A percentile compares a stretch with the other conserved stretches of the same genome.
These are phyloP conservation scores for Siderastrea radians DNA, from an alignment of 92 coral and sea anemone genomes.

Conservation along the genomic window DNA sequence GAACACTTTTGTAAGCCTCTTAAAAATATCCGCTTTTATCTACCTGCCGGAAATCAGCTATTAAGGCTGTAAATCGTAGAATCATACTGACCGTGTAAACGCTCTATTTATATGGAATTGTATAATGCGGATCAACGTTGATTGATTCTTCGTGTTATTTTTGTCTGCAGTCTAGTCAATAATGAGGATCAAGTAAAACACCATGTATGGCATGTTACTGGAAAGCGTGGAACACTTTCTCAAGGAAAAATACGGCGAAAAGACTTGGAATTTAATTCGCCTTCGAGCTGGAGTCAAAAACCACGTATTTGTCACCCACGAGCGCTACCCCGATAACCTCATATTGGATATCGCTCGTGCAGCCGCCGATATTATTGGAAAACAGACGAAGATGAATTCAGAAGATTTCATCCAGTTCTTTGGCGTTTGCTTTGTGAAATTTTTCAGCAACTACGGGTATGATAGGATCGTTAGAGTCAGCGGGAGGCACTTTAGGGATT, in stretches of 20 bases:
- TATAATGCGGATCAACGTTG: not conserved
- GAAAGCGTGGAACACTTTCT: slow-evolving; percentile 86
- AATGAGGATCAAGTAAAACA: slow-evolving; percentile 18
- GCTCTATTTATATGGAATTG: not conserved
- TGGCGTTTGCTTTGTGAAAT: slow-evolving; percentile 83
- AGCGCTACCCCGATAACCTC: slow-evolving; percentile 77
- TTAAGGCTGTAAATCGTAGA: no score
- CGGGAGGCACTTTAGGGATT: slow-evolving; percentile 76
- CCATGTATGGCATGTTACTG: slow-evolving; percentile 89
- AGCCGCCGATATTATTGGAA: slow-evolving; percentile 65
- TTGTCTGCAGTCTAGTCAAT: slow-evolving; percentile 5
- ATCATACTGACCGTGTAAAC: not conserved
- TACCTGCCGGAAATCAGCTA: not conserved
- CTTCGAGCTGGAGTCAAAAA: slow-evolving; percentile 68
- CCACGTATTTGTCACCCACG: slow-evolving; percentile 85
- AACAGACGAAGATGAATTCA: slow-evolving; percentile 52
- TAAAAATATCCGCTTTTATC: not conserved
- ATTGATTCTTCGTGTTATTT: not conserved
- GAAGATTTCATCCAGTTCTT: slow-evolving; percentile 81
- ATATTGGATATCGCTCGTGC: slow-evolving; percentile 74
- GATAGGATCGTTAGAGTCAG: slow-evolving; percentile 75
- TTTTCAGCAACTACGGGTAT: slow-evolving; percentile 87
- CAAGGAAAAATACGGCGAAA: slow-evolving; percentile 81
- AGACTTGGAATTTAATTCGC: slow-evolving; percentile 71
- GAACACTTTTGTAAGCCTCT: not conserved